phyloP scores from a whole-genome alignment of 2,888 invertebrate genomes.

The Drosophila suboccidentalis region DNA sequence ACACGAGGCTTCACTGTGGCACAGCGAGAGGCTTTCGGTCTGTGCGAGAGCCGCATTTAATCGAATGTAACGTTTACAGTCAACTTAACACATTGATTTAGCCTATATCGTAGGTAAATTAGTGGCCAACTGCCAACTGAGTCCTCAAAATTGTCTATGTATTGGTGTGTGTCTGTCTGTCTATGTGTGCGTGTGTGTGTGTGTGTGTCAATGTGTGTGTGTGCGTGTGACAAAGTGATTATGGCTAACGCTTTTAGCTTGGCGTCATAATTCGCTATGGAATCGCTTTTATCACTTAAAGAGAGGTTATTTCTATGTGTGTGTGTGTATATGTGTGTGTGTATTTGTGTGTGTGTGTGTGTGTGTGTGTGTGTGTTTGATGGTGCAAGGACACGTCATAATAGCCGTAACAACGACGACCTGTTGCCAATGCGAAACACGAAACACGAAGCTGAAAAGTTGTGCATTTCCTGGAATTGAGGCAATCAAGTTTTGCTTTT shows the following conservation, averaged over 20 bases:
- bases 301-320: slow-evolving; percentile 8
- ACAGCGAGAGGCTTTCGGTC: slow-evolving; percentile 28
- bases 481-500: slow-evolving; percentile 25
- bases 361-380: slow-evolving; percentile 13
- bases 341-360: not conserved
- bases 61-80: slow-evolving; percentile 79
- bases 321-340: not conserved
- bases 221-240: slow-evolving; percentile 56
- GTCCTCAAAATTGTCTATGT: slow-evolving; percentile 21
- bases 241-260: slow-evolving; percentile 38
- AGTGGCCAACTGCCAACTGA: slow-evolving; percentile 57
- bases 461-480: slow-evolving; percentile 33
- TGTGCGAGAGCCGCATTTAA: slow-evolving; percentile 68
- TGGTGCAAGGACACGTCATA: slow-evolving; percentile 46
- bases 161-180: not conserved
- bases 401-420: slow-evolving; percentile 28
- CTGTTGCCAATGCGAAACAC: slow-evolving; percentile 42
- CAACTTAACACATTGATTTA: slow-evolving; percentile 76
- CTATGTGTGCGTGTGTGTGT: slow-evolving; percentile 8
- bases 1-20: slow-evolving; percentile 4
- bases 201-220: too few species aligned
- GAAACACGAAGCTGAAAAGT: slow-evolving; percentile 10
- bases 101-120: slow-evolving; percentile 69
- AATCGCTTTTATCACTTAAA: slow-evolving; percentile 53
- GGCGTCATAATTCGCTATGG: slow-evolving; percentile 49